Evolutionary conservation across 2,797 vertebrate genomes (phyloP).

Genomic region (Poecilia velifera): DNA sequence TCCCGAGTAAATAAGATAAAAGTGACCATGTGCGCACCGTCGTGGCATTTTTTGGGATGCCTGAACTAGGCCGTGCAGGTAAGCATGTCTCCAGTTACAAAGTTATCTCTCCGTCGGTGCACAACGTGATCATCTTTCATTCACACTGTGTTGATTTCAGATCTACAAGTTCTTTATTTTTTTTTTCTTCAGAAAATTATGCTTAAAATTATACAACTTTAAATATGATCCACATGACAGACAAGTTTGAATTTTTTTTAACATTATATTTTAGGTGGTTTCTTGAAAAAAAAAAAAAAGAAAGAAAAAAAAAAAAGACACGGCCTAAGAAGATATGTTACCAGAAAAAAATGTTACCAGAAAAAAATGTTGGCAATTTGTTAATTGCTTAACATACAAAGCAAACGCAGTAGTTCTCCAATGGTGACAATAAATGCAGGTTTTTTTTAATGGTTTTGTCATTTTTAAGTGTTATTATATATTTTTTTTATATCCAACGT

Average conservation of each 20-base stretch:
- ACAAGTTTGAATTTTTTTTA: not conserved
- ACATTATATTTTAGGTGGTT: not conserved
- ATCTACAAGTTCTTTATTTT: not conserved
- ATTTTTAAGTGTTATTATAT: not conserved
- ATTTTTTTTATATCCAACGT: not conserved
- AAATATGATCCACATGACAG: not conserved
- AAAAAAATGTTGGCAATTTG: too few relatives aligned
- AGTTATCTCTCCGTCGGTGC: conserved; percentile 44
- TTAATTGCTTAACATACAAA: too few relatives aligned
- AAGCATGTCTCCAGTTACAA: conserved; percentile 64
- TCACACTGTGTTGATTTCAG: conserved; percentile 19
- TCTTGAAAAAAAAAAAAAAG: not conserved
- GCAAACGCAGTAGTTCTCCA: not conserved
- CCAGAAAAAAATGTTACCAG: too few relatives aligned
- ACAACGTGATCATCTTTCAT: conserved; percentile 60
- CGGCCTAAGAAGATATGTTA: too few relatives aligned
- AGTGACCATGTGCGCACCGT: conserved; percentile 5
- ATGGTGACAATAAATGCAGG: not conserved
- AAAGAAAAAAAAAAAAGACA: too few relatives aligned
- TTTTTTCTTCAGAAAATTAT: not conserved
- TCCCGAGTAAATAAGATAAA: not conserved
- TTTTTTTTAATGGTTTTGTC: not conserved
- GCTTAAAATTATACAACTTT: not conserved
- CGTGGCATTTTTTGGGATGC: conserved; percentile 1
- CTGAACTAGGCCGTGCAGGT: conserved; percentile 47